Percentiles rank a stretch among this genome's conserved stretches.
Conservation (phyloP, 2,113 vertebrate species). For the Cygnus atratus region DNA sequence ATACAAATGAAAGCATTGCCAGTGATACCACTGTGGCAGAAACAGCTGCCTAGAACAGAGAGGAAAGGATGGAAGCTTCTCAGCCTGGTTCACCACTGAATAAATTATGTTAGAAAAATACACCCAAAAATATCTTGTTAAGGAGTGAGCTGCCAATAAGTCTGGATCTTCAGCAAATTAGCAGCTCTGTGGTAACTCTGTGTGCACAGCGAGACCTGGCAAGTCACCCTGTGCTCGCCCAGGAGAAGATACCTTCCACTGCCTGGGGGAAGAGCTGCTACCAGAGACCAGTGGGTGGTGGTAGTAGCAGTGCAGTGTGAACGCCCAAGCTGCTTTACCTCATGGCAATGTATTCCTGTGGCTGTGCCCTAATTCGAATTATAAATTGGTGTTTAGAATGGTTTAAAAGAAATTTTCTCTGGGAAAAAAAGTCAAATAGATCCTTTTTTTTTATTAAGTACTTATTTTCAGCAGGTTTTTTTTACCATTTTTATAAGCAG, state of each 20-base stretch:
- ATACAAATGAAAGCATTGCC: background rate
- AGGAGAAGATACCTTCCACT: background rate
- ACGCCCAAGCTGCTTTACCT: background rate
- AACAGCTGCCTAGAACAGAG: background rate
- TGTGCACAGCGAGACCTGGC: background rate
- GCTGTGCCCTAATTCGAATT: background rate
- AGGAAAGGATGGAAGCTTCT: background rate
- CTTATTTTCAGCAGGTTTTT: background rate
- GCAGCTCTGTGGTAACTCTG: background rate
- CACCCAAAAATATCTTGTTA: background rate
- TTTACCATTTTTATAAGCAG: background rate
- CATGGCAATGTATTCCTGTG: background rate
- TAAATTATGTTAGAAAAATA: background rate
- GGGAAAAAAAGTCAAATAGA: background rate
- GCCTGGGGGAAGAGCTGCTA: background rate
- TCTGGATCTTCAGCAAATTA: background rate
- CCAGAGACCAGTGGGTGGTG: background rate
- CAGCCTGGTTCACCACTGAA: background rate
- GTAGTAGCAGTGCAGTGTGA: background rate
- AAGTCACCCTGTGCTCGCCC: background rate
- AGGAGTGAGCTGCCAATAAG: background rate
- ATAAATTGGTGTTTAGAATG: background rate
- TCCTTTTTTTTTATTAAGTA: background rate
- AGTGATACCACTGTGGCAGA: background rate
- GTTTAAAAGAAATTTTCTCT: background rate